phyloP scores from a whole-genome alignment of 2,113 vertebrate genomes.

The Procavia capensis region DNA sequence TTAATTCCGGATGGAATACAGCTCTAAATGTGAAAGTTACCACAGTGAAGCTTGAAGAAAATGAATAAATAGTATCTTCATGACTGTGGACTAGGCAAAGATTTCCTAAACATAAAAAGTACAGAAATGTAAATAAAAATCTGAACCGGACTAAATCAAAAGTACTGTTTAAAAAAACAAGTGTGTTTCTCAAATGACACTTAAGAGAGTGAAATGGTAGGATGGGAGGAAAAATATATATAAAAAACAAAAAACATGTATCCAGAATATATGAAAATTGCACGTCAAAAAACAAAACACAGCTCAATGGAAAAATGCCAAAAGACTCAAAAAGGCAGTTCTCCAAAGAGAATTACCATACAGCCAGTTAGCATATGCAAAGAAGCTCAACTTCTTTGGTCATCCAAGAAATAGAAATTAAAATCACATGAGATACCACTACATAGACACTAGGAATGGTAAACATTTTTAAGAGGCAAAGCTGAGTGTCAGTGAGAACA shows the following conservation, averaged over 20 bases:
- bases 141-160: neutral
- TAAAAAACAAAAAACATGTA: neutral
- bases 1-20: neutral
- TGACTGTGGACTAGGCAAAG: neutral
- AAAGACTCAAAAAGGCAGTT: neutral
- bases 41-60: neutral
- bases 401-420: neutral
- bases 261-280: conserved; percentile 2
- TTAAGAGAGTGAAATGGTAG: conserved; percentile 23
- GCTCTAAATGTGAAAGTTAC: neutral
- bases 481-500: neutral
- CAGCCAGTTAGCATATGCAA: neutral
- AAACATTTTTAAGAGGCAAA: neutral
- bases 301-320: neutral
- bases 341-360: neutral
- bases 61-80: neutral
- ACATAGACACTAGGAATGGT: neutral
- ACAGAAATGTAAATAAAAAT: neutral
- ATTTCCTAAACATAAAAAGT: conserved; percentile 40
- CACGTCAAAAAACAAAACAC: neutral
- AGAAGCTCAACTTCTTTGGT: neutral
- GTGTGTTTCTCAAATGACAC: neutral
- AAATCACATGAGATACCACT: neutral
- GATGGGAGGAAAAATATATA: neutral
- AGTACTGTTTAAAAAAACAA: neutral